phyloP scores from a whole-genome alignment of 1,140 invertebrate species.

The Pseudoatta argentina region DNA sequence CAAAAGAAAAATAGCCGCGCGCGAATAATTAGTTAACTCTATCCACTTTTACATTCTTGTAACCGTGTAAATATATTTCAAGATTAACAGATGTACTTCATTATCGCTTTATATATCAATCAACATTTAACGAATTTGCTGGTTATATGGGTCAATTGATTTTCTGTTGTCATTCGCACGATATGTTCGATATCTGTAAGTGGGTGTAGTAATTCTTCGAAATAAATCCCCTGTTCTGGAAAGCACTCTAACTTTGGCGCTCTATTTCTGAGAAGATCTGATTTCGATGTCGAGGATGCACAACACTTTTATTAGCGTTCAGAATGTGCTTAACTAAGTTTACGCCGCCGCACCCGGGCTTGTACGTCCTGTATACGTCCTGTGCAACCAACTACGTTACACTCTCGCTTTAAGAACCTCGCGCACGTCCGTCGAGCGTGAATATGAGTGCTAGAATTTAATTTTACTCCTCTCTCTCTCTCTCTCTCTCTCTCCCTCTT shows the following conservation, averaged over 20 bases:
- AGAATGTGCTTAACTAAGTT: slow-evolving; percentile 42
- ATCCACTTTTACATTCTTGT: not conserved
- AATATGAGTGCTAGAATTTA: slow-evolving; percentile 50
- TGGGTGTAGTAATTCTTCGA: slow-evolving; percentile 33
- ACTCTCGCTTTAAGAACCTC: slow-evolving; percentile 31
- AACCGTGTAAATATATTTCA: slow-evolving; percentile 6
- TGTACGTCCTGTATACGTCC: not conserved
- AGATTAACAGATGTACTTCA: slow-evolving; percentile 12
- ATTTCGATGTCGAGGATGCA: slow-evolving; percentile 7
- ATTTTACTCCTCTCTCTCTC: slow-evolving; percentile 36
- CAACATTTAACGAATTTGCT: slow-evolving; percentile 61
- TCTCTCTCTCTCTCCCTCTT: slow-evolving; percentile 5
- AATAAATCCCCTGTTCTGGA: slow-evolving; percentile 37
- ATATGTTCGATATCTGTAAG: slow-evolving; percentile 47
- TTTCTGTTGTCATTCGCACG: slow-evolving; percentile 44
- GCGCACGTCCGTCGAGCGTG: slow-evolving; percentile 3
- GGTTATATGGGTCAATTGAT: slow-evolving; percentile 51
- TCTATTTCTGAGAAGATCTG: slow-evolving; percentile 40
- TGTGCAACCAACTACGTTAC: slow-evolving; percentile 8
- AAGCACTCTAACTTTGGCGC: slow-evolving; percentile 31
- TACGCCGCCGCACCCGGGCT: not conserved
- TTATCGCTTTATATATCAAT: slow-evolving; percentile 21
- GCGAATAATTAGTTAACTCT: not conserved
- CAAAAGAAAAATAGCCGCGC: not conserved
- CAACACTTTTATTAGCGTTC: slow-evolving; percentile 54